Conservation (phyloP, 2,888 invertebrate genomes). For the Apamea anceps region DNA sequence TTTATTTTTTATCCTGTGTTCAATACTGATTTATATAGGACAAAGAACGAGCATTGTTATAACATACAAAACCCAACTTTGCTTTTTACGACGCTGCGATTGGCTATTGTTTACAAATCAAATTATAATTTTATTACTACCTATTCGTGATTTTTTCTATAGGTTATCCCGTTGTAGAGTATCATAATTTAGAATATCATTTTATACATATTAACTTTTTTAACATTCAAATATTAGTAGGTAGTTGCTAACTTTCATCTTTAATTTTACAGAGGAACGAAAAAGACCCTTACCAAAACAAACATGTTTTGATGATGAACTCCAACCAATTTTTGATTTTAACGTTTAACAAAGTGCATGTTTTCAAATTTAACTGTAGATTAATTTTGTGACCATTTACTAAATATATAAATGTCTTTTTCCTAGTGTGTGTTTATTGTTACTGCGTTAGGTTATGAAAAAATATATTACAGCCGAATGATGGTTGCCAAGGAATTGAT, state of each 20-base stretch:
- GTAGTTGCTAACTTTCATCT: conserved; percentile 35
- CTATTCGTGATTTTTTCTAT: neutral
- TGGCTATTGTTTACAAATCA: neutral
- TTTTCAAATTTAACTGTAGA: conserved; percentile 32
- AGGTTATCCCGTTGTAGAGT: neutral
- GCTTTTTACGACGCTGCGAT: conserved; percentile 8
- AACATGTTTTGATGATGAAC: conserved; percentile 45
- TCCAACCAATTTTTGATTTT: conserved; percentile 27
- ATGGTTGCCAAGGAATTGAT: neutral
- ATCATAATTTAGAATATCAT: neutral
- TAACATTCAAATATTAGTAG: neutral
- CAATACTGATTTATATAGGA: neutral
- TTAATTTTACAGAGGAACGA: conserved; percentile 64
- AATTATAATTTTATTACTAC: neutral
- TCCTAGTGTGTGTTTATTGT: conserved; percentile 28
- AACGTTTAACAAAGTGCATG: conserved; percentile 49
- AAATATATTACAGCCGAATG: neutral
- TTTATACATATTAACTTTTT: neutral
- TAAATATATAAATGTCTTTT: conserved; percentile 29
- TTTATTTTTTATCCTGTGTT: neutral
- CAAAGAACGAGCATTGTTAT: neutral
- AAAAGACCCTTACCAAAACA: conserved; percentile 54
- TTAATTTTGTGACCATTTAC: conserved; percentile 30
- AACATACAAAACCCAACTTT: conserved; percentile 19
- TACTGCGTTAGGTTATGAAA: conserved; percentile 1